Evolutionary conservation across 2,113 vertebrate genomes (phyloP).

Genomic region (Cottus gobio): DNA sequence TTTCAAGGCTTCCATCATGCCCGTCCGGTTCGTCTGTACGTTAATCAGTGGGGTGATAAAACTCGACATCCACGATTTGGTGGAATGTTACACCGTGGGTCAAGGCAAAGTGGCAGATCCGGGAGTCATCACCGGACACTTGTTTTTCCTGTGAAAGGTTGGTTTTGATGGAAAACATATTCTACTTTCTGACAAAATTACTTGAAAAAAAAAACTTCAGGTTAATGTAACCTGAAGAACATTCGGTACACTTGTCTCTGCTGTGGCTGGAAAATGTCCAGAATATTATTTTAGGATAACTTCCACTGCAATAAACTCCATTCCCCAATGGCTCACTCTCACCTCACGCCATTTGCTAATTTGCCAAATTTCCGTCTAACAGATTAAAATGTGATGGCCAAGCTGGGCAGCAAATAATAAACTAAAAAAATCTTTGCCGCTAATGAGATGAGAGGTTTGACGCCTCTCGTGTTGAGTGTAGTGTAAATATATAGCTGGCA

Average conservation of each 20-base stretch:
- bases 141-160: neutral
- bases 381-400: neutral
- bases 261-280: too few relatives aligned
- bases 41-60: neutral
- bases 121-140: neutral
- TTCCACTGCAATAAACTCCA: neutral
- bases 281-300: neutral
- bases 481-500: neutral
- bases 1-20: neutral
- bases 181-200: neutral
- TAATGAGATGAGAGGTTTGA: neutral
- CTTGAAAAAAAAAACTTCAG: neutral
- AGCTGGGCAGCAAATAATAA: neutral
- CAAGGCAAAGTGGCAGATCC: neutral
- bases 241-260: too few relatives aligned
- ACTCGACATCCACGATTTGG: neutral
- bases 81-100: neutral
- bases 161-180: neutral
- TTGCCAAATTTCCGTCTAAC: too few relatives aligned
- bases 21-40: neutral
- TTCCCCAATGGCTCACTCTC: neutral
- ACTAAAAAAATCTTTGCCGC: too few relatives aligned
- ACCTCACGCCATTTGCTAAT: too few relatives aligned
- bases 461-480: too few relatives aligned
- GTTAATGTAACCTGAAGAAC: too few relatives aligned